phyloP scores from a whole-genome alignment of 2,888 invertebrate species.

The Bhutanitis thaidina region DNA sequence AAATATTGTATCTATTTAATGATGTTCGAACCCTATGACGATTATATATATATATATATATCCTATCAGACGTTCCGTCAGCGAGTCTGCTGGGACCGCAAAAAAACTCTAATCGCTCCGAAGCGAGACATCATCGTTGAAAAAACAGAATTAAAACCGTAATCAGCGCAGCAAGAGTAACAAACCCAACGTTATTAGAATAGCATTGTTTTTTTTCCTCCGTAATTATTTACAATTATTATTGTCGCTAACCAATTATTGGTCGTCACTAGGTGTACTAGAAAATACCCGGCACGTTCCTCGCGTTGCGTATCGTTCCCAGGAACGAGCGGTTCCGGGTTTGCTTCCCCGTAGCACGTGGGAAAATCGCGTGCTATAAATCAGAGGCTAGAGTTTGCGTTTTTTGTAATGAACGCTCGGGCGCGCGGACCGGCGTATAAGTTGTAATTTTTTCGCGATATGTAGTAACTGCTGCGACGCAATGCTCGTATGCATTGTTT shows the following conservation, averaged over 20 bases:
- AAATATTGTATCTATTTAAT: slow-evolving; percentile 1
- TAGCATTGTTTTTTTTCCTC: slow-evolving; percentile 5
- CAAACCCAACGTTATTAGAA: slow-evolving; percentile 15
- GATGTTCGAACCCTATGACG: neutral
- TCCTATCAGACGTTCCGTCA: slow-evolving; percentile 6
- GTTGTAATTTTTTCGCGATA: slow-evolving; percentile 14
- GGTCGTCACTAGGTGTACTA: slow-evolving; percentile 34
- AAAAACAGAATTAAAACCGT: slow-evolving; percentile 17
- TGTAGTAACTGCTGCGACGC: slow-evolving; percentile 1
- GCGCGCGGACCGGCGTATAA: slow-evolving; percentile 22
- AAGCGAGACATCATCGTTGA: slow-evolving; percentile 5
- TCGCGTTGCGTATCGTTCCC: slow-evolving; percentile 54
- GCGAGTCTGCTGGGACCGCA: slow-evolving; percentile 5
- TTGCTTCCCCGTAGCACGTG: slow-evolving; percentile 72
- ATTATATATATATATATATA: too few species aligned
- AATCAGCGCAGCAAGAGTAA: slow-evolving; percentile 10
- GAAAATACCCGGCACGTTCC: slow-evolving; percentile 51
- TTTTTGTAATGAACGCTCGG: slow-evolving; percentile 30
- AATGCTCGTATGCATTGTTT: slow-evolving; percentile 1
- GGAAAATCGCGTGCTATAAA: slow-evolving; percentile 67
- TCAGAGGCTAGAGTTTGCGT: slow-evolving; percentile 49
- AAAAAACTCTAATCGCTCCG: slow-evolving; percentile 2
- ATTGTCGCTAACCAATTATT: slow-evolving; percentile 34
- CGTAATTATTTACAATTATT: slow-evolving; percentile 28
- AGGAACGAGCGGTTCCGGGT: slow-evolving; percentile 63